phyloP scores from a whole-genome alignment of 2,888 invertebrate species.

The Erpobdella octoculata region DNA sequence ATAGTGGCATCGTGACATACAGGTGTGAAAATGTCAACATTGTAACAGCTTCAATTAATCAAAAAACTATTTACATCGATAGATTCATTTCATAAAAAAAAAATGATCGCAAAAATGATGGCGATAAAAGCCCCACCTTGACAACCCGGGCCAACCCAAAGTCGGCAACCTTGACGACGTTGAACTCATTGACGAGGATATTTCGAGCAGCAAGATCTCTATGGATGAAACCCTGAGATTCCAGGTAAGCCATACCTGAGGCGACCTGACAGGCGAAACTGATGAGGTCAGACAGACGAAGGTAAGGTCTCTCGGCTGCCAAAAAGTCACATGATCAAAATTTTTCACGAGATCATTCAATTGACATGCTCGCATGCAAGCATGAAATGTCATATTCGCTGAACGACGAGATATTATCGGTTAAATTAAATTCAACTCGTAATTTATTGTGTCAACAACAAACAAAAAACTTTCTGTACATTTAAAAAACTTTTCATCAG shows the following conservation, averaged over 20 bases:
- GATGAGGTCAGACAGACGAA: constrained; percentile 85
- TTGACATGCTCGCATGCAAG: too few species aligned
- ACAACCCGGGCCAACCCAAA: constrained; percentile 93
- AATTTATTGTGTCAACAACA: not conserved
- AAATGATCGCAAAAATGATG: not conserved
- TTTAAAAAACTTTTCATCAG: not conserved
- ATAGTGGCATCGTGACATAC: too few species aligned
- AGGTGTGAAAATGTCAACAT: too few species aligned
- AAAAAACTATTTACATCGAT: not conserved
- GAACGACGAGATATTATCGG: too few species aligned
- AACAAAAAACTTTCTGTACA: not conserved
- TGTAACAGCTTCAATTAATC: too few species aligned
- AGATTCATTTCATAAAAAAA: not conserved
- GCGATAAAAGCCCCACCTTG: constrained; percentile 59
- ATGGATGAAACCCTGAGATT: constrained; percentile 97
- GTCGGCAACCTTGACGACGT: constrained; percentile 77
- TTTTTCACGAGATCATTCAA: too few species aligned
- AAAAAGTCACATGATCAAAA: too few species aligned
- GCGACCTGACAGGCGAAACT: constrained; percentile 98
- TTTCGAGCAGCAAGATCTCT: constrained; percentile 60
- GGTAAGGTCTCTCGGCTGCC: constrained; percentile 77
- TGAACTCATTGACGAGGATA: constrained; percentile 92
- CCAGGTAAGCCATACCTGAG: constrained; percentile 96
- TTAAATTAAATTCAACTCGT: too few species aligned
- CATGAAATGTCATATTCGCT: too few species aligned